Base-by-base conservation (phyloP, 2,113 vertebrate genomes). In the Ictalurus punctatus region DNA sequence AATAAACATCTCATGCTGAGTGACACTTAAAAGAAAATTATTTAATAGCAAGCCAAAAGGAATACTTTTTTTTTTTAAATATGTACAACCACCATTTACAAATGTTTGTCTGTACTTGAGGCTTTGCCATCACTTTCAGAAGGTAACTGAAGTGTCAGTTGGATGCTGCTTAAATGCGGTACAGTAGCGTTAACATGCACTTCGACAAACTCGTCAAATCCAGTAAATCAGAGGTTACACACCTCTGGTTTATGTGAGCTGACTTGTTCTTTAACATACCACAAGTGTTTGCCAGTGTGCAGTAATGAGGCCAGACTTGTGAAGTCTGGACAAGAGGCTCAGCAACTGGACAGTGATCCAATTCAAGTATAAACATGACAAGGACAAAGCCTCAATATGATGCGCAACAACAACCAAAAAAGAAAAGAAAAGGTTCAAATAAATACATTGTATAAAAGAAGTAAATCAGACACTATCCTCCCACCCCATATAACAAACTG, bases 1-100 rank as follows among this genome's bases (percentile, higher is more conserved):
- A 99, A 98, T 97, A 98, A 98, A 97, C 97, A 97, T 98, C 96
- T 99, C 98, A 99, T 98, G 98, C 97, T 97, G 95, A 96, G 94
- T 96, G 96, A 97, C 95, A 97, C 96, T 95, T 96, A 95, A 96
- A 95, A 95, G 95, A 94, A 94, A 91, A 93, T 93, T 93, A 88
- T 92, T 91, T 93, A 90, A 96, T 92, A 97, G 95, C 94, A 96
- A 96, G 97, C 97, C 93, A 94, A 96, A 95, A 93, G 90, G 93
- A 94, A 94, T 94, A 92, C 86, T 88, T 74, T 90, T 67, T 91
- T 93, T 86, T 88, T 90, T 71, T 90, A 92, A 91, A 78, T 94
- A 93, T 95, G 90, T 96, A 95, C 95, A 95, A 89, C 90, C 76
- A 92, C 87, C 90, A 92, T 95, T 94, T 93, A 94, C 93, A 95